Conservation (phyloP, 2,113 vertebrate species). For the Proteles cristata region DNA sequence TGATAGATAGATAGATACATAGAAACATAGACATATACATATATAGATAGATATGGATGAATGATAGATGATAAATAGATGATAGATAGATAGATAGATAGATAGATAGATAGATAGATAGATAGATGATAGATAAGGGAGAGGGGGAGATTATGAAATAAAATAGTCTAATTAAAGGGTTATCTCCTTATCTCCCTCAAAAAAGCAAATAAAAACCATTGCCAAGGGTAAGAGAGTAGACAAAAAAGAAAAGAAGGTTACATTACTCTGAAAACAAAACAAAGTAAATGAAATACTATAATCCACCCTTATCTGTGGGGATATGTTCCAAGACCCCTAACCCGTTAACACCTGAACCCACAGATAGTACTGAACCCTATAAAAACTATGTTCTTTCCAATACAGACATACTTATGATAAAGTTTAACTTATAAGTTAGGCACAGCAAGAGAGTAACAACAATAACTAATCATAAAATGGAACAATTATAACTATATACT, state of each 20-base stretch:
- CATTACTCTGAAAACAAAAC: not conserved
- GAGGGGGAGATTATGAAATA: not conserved
- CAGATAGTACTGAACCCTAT: not conserved
- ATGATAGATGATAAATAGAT: not conserved
- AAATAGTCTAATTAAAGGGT: not conserved
- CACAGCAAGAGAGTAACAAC: not conserved
- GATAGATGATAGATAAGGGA: not conserved
- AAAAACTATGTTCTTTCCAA: not conserved
- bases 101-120: not conserved
- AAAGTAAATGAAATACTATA: not conserved
- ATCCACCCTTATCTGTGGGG: not conserved
- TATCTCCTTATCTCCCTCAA: not conserved
- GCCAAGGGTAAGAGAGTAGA: not conserved
- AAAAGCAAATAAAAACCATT: not conserved
- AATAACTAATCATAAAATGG: not conserved
- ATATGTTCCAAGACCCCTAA: not conserved
- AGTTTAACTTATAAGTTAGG: not conserved
- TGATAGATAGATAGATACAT: not conserved
- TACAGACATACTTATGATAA: not conserved
- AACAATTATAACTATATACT: not conserved
- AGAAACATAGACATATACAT: not conserved
- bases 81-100: not conserved
- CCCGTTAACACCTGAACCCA: not conserved
- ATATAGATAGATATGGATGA: not conserved
- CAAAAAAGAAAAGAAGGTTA: not conserved